phyloP scores from a whole-genome alignment of 64 coral and sea anemone species.

The Orbicella faveolata region DNA sequence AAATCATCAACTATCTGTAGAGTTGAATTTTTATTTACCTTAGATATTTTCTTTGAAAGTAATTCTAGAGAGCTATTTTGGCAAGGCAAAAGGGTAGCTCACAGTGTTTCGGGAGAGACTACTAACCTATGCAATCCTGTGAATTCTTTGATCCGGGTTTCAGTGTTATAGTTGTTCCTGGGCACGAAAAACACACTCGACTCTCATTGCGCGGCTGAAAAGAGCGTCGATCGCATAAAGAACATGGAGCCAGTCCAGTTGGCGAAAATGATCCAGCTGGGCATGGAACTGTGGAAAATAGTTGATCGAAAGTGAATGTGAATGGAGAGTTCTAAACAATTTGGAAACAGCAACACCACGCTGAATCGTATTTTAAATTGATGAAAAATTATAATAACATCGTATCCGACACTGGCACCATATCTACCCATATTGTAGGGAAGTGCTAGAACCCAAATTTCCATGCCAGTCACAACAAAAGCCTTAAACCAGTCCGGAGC shows the following conservation, averaged over 20 bases:
- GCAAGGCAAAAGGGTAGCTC: no score
- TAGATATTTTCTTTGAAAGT: neutral
- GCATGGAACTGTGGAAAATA: constrained; percentile 41
- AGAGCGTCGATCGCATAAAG: constrained; percentile 47
- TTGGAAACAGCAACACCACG: no score
- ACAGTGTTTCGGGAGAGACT: neutral
- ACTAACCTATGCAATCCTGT: constrained; percentile 54
- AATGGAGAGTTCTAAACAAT: no score
- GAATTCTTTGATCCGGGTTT: constrained; percentile 26
- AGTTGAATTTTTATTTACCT: no score
- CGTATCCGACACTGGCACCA: no score
- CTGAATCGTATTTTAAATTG: no score
- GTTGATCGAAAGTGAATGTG: neutral
- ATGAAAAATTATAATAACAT: no score
- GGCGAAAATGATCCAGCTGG: constrained; percentile 51
- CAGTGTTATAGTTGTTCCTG: constrained; percentile 54
- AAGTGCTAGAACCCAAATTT: no score
- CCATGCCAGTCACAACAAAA: no score
- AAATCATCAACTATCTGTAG: no score
- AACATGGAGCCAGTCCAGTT: constrained; percentile 60
- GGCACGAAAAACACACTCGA: constrained; percentile 48
- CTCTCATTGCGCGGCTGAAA: constrained; percentile 52
- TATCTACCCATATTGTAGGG: no score
- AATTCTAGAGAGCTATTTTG: neutral
- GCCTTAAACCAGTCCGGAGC: no score